Percentiles rank a stretch among this genome's conserved stretches.
Evolutionary conservation across 2,888 invertebrate species (phyloP).

Genomic region (Drosophila flavopinicola): DNA sequence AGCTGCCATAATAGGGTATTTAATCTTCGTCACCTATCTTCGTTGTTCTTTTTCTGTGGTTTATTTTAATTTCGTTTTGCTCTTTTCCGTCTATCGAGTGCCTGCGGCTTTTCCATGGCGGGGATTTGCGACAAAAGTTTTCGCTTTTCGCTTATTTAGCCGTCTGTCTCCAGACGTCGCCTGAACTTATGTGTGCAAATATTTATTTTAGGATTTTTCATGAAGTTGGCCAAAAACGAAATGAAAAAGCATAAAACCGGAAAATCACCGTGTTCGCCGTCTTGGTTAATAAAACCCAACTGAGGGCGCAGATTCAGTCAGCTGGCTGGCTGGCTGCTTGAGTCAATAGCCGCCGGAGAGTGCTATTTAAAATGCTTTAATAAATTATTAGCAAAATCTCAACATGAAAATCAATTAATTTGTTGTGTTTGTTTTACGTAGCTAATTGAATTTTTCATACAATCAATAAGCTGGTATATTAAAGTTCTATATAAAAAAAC

Average conservation of each 20-base stretch:
- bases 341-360: conserved; percentile 12
- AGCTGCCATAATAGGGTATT: neutral
- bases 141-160: conserved; percentile 57
- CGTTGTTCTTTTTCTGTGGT: neutral
- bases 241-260: conserved; percentile 37
- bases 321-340: neutral
- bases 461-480: conserved; percentile 21
- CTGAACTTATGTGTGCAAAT: conserved; percentile 67
- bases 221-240: conserved; percentile 49
- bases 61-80: conserved; percentile 56
- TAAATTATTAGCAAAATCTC: conserved; percentile 18
- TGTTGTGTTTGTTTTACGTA: conserved; percentile 31
- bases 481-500: conserved; percentile 26
- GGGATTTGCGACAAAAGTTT: conserved; percentile 62
- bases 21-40: neutral
- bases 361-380: conserved; percentile 12
- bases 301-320: conserved; percentile 18
- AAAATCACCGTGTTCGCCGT: conserved; percentile 48
- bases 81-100: conserved; percentile 46
- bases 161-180: conserved; percentile 58
- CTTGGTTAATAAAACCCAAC: conserved; percentile 57
- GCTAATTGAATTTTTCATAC: conserved; percentile 65
- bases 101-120: conserved; percentile 39
- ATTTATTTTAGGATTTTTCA: conserved; percentile 72
- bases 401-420: conserved; percentile 60